phyloP scores from a whole-genome alignment of 2,888 invertebrate genomes.

The Lottia scabra region DNA sequence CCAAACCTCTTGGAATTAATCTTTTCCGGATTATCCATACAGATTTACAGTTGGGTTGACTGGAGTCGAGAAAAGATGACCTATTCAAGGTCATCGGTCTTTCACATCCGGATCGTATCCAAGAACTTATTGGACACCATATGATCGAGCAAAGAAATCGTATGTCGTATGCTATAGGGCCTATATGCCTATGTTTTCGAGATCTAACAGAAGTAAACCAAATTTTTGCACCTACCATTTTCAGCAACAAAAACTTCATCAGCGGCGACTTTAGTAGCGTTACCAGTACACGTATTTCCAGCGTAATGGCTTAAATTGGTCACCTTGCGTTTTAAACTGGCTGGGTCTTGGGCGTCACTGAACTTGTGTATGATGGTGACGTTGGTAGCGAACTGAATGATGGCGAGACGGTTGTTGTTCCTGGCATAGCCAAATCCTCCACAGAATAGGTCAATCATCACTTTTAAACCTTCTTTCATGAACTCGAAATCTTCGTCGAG shows the following conservation, averaged over 20 bases:
- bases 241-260: slow-evolving; percentile 13
- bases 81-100: too few species aligned
- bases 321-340: slow-evolving; percentile 10
- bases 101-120: too few species aligned
- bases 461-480: slow-evolving; percentile 20
- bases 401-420: slow-evolving; percentile 25
- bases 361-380: slow-evolving; percentile 17
- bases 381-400: slow-evolving; percentile 22
- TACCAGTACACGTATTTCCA: slow-evolving; percentile 28
- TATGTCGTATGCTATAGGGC: too few species aligned
- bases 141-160: too few species aligned
- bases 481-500: slow-evolving; percentile 19
- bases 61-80: too few species aligned
- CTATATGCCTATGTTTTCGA: too few species aligned
- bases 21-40: too few species aligned
- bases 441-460: slow-evolving; percentile 25
- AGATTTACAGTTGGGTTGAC: too few species aligned
- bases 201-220: too few species aligned
- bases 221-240: slow-evolving; percentile 8
- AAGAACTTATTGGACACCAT: too few species aligned
- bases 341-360: slow-evolving; percentile 19
- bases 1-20: too few species aligned
- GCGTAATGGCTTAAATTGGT: slow-evolving; percentile 16
- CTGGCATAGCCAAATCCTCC: slow-evolving; percentile 20
- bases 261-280: slow-evolving; percentile 13